A percentile compares a stretch with the other conserved stretches of the same genome.
Conservation (phyloP, 2,113 vertebrate species). For the Chiloscyllium plagiosum region DNA sequence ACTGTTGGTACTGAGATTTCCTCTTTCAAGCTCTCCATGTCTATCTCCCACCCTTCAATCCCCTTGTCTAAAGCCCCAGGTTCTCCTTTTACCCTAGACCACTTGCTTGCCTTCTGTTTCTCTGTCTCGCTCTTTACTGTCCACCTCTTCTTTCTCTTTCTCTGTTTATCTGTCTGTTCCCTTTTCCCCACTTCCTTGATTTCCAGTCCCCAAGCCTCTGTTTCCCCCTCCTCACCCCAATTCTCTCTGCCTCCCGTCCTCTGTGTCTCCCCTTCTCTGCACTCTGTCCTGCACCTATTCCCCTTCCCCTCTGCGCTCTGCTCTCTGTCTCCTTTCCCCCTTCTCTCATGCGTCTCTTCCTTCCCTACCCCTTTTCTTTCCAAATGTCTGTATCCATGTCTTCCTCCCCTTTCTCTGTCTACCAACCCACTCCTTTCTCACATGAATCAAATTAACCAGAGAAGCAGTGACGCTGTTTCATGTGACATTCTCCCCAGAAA, state of each 20-base stretch:
- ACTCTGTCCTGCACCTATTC: not conserved
- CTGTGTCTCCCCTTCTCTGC: not conserved
- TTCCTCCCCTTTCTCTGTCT: constrained; percentile 19
- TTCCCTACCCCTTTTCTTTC: constrained; percentile 4
- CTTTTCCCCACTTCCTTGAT: not conserved
- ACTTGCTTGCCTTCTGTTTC: not conserved
- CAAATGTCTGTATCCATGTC: constrained; percentile 41
- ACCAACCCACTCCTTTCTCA: constrained; percentile 40
- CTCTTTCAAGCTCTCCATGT: not conserved
- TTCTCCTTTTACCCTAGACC: not conserved
- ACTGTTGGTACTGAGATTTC: not conserved
- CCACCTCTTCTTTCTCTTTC: no score
- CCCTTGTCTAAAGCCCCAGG: no score
- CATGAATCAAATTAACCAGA: not conserved
- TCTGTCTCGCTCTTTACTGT: not conserved
- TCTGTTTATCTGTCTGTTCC: not conserved
- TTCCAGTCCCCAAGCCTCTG: not conserved
- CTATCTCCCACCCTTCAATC: constrained; percentile 42
- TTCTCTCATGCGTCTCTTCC: constrained; percentile 39
- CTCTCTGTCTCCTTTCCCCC: not conserved
- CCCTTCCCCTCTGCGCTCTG: not conserved
- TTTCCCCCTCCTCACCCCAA: no score
- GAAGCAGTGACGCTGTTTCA: not conserved
- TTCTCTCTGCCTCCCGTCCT: no score
- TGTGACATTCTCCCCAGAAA: not conserved